Evolutionary conservation across 1,140 invertebrate species (phyloP), one percentile per base, ranked within the genome.

Genomic region (Drosophila grimshawi): DNA sequence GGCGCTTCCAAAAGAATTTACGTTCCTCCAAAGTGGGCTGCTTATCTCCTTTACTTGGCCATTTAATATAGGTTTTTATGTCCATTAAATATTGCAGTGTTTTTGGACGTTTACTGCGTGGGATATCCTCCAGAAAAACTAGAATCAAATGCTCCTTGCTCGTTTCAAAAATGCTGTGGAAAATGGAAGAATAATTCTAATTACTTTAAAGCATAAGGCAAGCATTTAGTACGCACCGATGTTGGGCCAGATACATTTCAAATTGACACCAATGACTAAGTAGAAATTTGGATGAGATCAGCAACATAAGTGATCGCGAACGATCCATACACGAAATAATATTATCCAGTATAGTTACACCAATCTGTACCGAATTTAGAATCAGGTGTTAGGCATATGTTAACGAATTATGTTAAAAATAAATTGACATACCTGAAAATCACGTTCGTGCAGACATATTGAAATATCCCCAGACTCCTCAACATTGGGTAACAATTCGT

Each of bases 221-320:
- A 0, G 8, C 33, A 11, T 2, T 3, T 30, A 4, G 11, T 30
- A 48, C 57, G 52, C 70, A 94, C 94, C 94, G 93, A 82, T 95
- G 94, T 74, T 95, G 95, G 0, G 95, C 95, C 37, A 95, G 79
- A 86, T 95, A 94, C 94, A 95, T 94, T 89, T 95, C 95, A 76
- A 95, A 95, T 61, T 95, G 94, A 90, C 95, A 95, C 95, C 95
- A 95, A 52, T 95, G 94, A 53, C 94, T 95, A 0, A 93, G 81
- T 5, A 95, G 77, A 76, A 95, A 95, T 39, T 93, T 92, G 19
- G 93, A 92, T 2, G 94, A 95, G 5, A 95, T 93, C 8, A 95
- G 93, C 11, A 95, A 83, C 88, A 95, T 93, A 2, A 95, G 93
- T 1, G 93, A 93, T n/a, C 93, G 92, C 1, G 94, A 95, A 4